Base-by-base conservation (phyloP, 2,113 vertebrate genomes). In the Pseudolaguvia tuberculata region DNA sequence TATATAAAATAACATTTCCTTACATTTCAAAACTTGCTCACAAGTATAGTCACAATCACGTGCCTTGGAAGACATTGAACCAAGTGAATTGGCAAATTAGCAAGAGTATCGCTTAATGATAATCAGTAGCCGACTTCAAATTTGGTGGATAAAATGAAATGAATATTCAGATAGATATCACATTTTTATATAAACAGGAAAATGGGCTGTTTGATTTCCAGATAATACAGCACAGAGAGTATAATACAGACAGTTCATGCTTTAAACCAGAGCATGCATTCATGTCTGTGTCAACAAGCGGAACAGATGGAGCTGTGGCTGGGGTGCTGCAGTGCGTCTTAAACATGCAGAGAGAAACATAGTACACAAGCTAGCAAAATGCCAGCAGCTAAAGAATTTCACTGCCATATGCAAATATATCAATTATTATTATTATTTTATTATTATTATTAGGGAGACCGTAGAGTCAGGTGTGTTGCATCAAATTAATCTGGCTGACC, bases 301-400 rank as follows among this genome's bases (percentile, higher is more conserved):
- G 62, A 65, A 50, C 25, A 75, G 42, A 68, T 31, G 47, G 18
- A 52, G 10, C 55, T 63, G 58, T 27, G 25, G 35, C 48, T 65
- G 50, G 35, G 14, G 18, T n/a, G 25, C 63, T 75, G 73, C 63
- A 75, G 73, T 75, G 73, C 63, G 48, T 35, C 52, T 68, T 45
- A 68, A 68, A 75, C 39, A 68, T 68, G 45, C 52, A 68, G 52
- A 50, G 63, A 68, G 53, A 48, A 10, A 73, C 58, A 73, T 62
- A 57, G 73, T 5, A 67, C 31, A 67, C 62, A 67, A 48, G 21
- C 73, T 39, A 50, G 39, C 53, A n/a, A 15, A 29, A 31, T 5
- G 14, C 14, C 25, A 66, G 29, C 25, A 61, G 31, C 21, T 61
- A 23, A 62, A 69, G n/a, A 56, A 23, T 66, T 11, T 50, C 11